Base-by-base conservation (phyloP, 1,140 invertebrate genomes). In the Samia ricini region DNA sequence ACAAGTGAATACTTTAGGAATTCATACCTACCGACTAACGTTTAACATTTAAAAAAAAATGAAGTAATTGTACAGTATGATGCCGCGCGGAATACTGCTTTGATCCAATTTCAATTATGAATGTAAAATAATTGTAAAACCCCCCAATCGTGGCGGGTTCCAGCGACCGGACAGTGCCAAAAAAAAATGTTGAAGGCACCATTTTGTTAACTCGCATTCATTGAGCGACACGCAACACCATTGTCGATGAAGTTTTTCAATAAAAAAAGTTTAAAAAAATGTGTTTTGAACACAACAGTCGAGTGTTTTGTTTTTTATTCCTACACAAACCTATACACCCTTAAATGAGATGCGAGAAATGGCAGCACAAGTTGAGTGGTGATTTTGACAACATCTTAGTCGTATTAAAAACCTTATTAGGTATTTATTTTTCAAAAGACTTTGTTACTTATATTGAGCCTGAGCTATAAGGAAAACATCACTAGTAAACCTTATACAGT, bases 221-320 rank as follows among this genome's bases (percentile, higher is more conserved):
- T 74, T 77, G 69, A 69, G 69, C 61, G 79, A 78, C 81, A 74
- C 76, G 42, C 69, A 80, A 82, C 81, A 88, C 59, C 83, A 77
- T 73, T 82, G 83, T 83, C 81, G 68, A 71, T 63, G 69, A 73
- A 79, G 79, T 86, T 88, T 87, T 85, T 85, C 81, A 87, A 88
- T 85, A 86, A 88, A 88, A 88, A 85, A 80, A 63, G 20, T 18
- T 72, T 73, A 74, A 88, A 87, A 83, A 89, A 87, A 86, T 78
- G 85, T 88, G 84, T 87, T 88, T 84, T 81, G 70, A 88, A 88
- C 84, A 88, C 85, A 85, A 88, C 85, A 88, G 66, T 79, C 56
- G 55, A 29, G 75, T 75, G 68, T 82, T 88, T 88, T 71, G 75
- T 77, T 85, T 79, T 59, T 42, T 42, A 42, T 4, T 42, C 10